Base-by-base conservation (phyloP, 2,797 vertebrate genomes). In the Hoplostethus mediterraneus region DNA sequence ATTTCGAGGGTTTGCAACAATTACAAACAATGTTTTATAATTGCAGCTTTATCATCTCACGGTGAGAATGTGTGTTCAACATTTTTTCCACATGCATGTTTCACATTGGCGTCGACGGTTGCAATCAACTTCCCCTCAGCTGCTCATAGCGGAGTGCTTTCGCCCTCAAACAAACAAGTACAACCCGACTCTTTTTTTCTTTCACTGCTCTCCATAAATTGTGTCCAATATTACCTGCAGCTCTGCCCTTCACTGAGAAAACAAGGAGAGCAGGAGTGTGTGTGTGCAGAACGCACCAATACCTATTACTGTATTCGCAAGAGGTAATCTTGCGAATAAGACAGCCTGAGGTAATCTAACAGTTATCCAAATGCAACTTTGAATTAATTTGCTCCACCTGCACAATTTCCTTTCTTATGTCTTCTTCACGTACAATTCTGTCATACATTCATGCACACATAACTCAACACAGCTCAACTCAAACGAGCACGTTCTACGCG, bases 301-400 rank as follows among this genome's bases (percentile, higher is more conserved):
- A 58, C 25, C 44, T 31, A 61, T 28, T n/a, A 6, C 44, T 58
- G 49, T 53, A 56, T 73, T 69, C 61, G 52, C 53, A n/a, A 38
- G 6, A 58, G 28, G 38, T 64, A 62, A 53, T 56, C 31, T 52
- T 21, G 21, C 21, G 21, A 21, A 21, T 21, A 16, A 71, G 36
- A 51, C 60, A 71, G 42, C 31, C 10, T 77, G 3, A 31, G 42
- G n/a, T 52, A 33, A 62, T 63, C 53, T 21, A n/a, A 48, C 16
- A 28, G 12, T 14, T 4, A 67, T 21, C 69, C 47, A 40, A 54
- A 55, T 53, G 12, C 16, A 47, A 0, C 38, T 70, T 76, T 73
- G 48, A 11, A 7, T 63, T 70, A 14, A 59, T 53, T 44, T 14
- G 30, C 30, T 30, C 7, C 13, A 3, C 4, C 5, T 63, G 31